Evolutionary conservation across 2,888 invertebrate genomes (phyloP).

Genomic region (Athripsodes cinereus): DNA sequence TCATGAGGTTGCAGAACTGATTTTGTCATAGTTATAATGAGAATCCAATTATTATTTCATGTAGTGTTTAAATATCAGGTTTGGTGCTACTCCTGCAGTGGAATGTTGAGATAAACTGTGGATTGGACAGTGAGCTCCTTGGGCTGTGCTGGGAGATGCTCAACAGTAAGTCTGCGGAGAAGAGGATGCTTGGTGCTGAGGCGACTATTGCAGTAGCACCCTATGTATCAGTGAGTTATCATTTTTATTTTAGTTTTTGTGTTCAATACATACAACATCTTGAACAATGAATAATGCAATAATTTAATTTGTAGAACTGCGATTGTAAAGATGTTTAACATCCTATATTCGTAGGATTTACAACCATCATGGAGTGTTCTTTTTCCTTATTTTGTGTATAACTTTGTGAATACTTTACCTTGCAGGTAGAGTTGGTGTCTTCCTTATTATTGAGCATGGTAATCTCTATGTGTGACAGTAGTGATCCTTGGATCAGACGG

Average conservation of each 20-base stretch:
- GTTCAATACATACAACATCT: no score
- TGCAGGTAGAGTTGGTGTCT: constrained; percentile 47
- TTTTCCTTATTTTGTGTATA: constrained; percentile 1
- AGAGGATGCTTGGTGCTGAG: constrained; percentile 61
- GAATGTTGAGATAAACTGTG: constrained; percentile 23
- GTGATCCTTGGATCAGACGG: constrained; percentile 40
- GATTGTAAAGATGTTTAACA: no score
- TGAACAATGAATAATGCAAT: no score
- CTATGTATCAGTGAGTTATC: constrained; percentile 51
- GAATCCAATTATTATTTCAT: no score
- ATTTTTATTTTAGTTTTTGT: no score
- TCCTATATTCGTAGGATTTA: neutral
- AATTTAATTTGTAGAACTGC: no score
- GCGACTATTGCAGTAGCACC: constrained; percentile 60
- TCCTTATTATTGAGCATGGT: constrained; percentile 45
- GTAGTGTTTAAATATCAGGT: no score
- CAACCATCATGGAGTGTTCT: neutral
- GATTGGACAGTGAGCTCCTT: constrained; percentile 32
- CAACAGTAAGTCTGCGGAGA: constrained; percentile 41
- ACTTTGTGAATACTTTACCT: constrained; percentile 16
- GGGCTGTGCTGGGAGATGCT: constrained; percentile 39
- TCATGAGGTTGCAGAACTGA: no score
- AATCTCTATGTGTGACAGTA: constrained; percentile 45
- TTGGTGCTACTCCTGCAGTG: constrained; percentile 24
- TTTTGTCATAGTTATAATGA: no score